A percentile compares a stretch with the other conserved stretches of the same genome.
Evolutionary conservation across 2,797 vertebrate species (phyloP).

Genomic region (Alosa sapidissima): DNA sequence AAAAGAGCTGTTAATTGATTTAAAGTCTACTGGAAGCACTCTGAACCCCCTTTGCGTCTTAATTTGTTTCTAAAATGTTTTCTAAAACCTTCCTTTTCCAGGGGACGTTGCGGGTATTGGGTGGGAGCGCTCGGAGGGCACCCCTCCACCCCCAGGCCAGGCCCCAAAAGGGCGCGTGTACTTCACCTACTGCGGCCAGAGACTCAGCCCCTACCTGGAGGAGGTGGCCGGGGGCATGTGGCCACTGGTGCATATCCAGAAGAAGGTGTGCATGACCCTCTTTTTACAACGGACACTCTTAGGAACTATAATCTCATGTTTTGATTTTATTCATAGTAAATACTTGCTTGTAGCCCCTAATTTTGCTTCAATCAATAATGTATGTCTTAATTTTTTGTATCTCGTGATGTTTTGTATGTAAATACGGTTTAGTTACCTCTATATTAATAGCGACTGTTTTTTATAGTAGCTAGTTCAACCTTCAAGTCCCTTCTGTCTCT

Average conservation of each 20-base stretch:
- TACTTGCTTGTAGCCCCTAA: not conserved
- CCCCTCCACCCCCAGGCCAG: constrained; percentile 93
- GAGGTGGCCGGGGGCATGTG: constrained; percentile 98
- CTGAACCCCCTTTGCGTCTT: too few relatives aligned
- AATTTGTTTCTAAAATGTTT: not conserved
- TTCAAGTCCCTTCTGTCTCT: not conserved
- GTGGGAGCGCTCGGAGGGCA: constrained; percentile 96
- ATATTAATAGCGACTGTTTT: not conserved
- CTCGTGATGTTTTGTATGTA: not conserved
- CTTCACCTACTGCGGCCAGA: constrained; percentile 95
- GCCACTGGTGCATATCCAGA: constrained; percentile 98
- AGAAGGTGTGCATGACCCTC: constrained; percentile 77
- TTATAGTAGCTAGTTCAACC: not conserved
- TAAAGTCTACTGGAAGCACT: too few relatives aligned
- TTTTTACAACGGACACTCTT: not conserved
- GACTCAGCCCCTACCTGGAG: constrained; percentile 87
- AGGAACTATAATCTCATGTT: not conserved
- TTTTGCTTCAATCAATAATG: not conserved
- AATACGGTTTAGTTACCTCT: too few relatives aligned
- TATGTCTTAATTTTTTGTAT: too few relatives aligned
- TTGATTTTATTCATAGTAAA: not conserved
- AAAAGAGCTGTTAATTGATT: too few relatives aligned
- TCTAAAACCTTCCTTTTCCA: constrained; percentile 45
- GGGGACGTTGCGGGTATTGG: constrained; percentile 96
- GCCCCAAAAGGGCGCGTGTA: constrained; percentile 95